Conservation (phyloP, 1,140 invertebrate species). For the Drosophila asahinai region DNA sequence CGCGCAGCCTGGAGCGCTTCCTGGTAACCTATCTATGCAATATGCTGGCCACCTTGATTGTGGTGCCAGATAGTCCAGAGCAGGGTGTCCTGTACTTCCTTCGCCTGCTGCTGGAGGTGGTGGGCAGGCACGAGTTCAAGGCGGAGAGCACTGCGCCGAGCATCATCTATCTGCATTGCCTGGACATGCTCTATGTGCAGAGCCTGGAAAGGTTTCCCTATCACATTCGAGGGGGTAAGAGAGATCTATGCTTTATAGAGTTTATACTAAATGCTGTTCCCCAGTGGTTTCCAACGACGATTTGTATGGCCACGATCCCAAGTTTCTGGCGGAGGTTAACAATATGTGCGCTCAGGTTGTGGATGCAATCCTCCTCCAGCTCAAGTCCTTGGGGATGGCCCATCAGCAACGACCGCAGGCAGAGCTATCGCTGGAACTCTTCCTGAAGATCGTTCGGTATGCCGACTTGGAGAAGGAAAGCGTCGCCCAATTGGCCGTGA, state of each 20-base stretch:
- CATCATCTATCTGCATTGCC: conserved; percentile 87
- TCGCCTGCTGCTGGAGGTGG: conserved; percentile 90
- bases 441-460: conserved; percentile 89
- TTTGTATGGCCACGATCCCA: conserved; percentile 95
- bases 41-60: conserved; percentile 93
- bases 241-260: not conserved
- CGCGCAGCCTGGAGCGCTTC: conserved; percentile 90
- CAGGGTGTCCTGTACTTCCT: conserved; percentile 92
- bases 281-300: conserved; percentile 95
- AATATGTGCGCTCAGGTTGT: conserved; percentile 91
- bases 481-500: conserved; percentile 89
- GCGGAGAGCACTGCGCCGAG: conserved; percentile 86
- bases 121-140: conserved; percentile 90
- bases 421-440: conserved; percentile 90
- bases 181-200: conserved; percentile 81
- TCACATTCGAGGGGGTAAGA: conserved; percentile 74
- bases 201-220: conserved; percentile 79
- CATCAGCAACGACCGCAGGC: conserved; percentile 89
- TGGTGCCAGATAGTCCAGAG: conserved; percentile 96
- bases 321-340: conserved; percentile 93
- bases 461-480: conserved; percentile 88
- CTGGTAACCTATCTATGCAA: conserved; percentile 90
- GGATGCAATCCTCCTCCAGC: conserved; percentile 90
- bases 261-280: not conserved
- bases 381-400: conserved; percentile 88